Evolutionary conservation across 2,113 vertebrate species (phyloP).

Genomic region (Rynchops niger): DNA sequence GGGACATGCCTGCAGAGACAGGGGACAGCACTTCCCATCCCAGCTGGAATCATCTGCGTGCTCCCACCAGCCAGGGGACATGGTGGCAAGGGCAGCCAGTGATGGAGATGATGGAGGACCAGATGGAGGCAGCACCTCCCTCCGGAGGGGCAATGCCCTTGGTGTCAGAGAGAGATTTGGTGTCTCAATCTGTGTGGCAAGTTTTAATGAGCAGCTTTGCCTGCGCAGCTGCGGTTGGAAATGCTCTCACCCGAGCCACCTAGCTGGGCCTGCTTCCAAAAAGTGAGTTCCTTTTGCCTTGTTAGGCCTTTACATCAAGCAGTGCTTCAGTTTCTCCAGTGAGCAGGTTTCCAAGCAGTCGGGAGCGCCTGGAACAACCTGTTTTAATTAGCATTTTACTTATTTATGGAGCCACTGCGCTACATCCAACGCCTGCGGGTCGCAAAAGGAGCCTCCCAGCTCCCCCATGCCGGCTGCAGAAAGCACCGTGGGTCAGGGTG

Average conservation of each 20-base stretch:
- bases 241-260: background rate
- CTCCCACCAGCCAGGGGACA: background rate
- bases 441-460: background rate
- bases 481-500: background rate
- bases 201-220: background rate
- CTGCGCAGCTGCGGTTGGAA: background rate
- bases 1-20: background rate
- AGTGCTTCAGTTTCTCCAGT: background rate
- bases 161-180: fast-evolving
- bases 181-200: background rate
- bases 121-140: background rate
- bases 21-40: background rate
- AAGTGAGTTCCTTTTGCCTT: background rate
- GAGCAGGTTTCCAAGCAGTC: slow-evolving; percentile 18
- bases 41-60: background rate
- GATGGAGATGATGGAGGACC: background rate
- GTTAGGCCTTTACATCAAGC: background rate
- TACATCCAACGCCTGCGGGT: background rate
- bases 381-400: slow-evolving; percentile 46
- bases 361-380: slow-evolving; percentile 26
- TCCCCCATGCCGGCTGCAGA: background rate
- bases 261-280: background rate
- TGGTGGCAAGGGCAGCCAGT: background rate
- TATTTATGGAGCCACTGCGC: background rate
- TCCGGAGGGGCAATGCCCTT: fast-evolving